phyloP scores from a whole-genome alignment of 2,113 vertebrate genomes.

The Eudyptes chrysolophus region DNA sequence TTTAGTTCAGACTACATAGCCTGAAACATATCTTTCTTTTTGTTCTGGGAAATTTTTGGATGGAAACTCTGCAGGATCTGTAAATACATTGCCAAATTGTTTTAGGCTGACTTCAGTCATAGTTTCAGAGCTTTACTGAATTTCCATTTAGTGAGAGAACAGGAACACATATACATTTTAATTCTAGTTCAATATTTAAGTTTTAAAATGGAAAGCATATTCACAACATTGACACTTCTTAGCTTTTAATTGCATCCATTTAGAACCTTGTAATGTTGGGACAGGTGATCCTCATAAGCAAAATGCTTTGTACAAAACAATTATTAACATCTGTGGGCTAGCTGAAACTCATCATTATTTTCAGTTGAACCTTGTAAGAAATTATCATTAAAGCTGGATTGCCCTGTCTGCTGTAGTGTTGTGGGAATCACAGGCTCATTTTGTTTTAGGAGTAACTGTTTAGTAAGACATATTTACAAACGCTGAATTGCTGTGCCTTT shows the following conservation, averaged over 20 bases:
- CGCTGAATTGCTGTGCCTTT: background rate
- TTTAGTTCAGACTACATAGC: background rate
- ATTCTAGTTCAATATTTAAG: background rate
- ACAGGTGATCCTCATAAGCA: background rate
- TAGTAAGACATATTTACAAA: background rate
- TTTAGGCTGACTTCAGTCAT: background rate
- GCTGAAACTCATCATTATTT: background rate
- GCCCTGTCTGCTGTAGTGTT: background rate
- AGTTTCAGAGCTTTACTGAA: background rate
- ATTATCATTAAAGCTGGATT: background rate
- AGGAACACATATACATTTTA: background rate
- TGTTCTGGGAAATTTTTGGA: background rate
- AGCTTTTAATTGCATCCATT: background rate
- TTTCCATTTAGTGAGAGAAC: background rate
- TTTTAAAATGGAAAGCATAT: background rate
- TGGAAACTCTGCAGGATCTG: rapidly evolving
- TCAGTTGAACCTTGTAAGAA: background rate
- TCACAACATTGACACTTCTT: background rate
- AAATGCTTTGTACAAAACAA: background rate
- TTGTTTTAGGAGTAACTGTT: background rate
- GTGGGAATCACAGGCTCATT: background rate
- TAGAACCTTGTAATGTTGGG: background rate
- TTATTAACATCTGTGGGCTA: background rate
- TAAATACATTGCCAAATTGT: background rate
- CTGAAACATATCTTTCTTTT: background rate